Conservation (phyloP, 1,140 invertebrate genomes). For the Drosophila orena region DNA sequence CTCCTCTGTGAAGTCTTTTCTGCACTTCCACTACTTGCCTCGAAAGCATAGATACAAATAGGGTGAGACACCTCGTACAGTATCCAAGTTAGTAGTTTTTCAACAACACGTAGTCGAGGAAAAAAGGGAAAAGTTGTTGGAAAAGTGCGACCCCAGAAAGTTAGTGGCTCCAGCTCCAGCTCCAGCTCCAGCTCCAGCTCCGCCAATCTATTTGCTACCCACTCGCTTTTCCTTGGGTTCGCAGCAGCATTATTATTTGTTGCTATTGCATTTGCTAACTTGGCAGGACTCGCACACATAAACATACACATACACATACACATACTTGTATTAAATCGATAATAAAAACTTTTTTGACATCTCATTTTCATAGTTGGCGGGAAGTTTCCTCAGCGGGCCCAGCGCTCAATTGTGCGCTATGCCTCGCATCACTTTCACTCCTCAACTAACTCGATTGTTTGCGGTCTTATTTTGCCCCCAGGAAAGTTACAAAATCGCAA, state of each 20-base stretch:
- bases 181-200: slow-evolving; percentile 40
- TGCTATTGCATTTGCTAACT: slow-evolving; percentile 63
- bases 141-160: slow-evolving; percentile 48
- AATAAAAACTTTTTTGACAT: slow-evolving; percentile 84
- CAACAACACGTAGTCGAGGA: slow-evolving; percentile 37
- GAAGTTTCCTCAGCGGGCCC: slow-evolving; percentile 49
- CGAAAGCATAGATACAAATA: slow-evolving; percentile 12
- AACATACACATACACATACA: no score
- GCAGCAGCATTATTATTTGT: slow-evolving; percentile 58
- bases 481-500: slow-evolving; percentile 57
- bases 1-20: background rate
- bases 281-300: slow-evolving; percentile 1
- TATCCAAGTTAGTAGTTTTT: slow-evolving; percentile 60
- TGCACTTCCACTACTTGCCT: background rate
- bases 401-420: slow-evolving; percentile 61
- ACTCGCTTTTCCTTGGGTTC: slow-evolving; percentile 37
- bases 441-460: slow-evolving; percentile 61
- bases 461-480: slow-evolving; percentile 41
- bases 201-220: slow-evolving; percentile 63
- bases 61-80: slow-evolving; percentile 34
- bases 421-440: slow-evolving; percentile 46
- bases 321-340: slow-evolving; percentile 84
- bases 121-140: slow-evolving; percentile 32
- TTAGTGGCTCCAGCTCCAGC: slow-evolving; percentile 52
- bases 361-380: slow-evolving; percentile 81